A percentile compares a stretch with the other conserved stretches of the same genome.
These are phyloP conservation scores for Phalacrocorax carbo DNA, from an alignment of 2,113 vertebrate species.

Conservation along the genomic window DNA sequence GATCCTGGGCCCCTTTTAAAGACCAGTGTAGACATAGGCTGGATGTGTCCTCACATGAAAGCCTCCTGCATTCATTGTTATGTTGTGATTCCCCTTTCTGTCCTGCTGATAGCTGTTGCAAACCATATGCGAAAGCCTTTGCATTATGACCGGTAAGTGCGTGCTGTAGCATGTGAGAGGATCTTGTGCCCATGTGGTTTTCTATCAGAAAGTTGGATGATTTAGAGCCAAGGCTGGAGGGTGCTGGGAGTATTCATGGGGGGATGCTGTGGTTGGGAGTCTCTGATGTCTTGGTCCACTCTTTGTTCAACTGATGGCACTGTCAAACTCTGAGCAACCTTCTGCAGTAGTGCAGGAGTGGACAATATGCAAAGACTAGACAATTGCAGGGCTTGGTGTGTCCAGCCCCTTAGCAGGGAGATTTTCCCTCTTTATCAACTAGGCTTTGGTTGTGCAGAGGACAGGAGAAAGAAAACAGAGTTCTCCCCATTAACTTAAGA, in stretches of 20 bases:
- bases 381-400: background rate
- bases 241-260: background rate
- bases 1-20: background rate
- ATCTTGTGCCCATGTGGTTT: background rate
- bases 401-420: background rate
- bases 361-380: background rate
- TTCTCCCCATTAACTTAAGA: background rate
- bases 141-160: background rate
- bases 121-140: accelerated
- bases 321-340: background rate
- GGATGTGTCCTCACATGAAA: background rate
- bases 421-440: background rate
- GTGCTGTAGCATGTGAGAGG: accelerated
- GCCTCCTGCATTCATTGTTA: background rate
- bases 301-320: background rate
- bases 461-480: background rate
- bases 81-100: background rate
- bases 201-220: background rate
- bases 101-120: background rate
- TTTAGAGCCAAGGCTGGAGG: background rate
- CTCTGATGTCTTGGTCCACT: background rate
- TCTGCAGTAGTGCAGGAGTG: background rate
- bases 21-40: background rate
- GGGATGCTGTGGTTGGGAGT: background rate
- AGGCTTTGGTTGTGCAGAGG: background rate